Percentiles rank a stretch among this genome's conserved stretches.
Conservation (phyloP, 2,888 invertebrate genomes). For the Anthrax anthrax region DNA sequence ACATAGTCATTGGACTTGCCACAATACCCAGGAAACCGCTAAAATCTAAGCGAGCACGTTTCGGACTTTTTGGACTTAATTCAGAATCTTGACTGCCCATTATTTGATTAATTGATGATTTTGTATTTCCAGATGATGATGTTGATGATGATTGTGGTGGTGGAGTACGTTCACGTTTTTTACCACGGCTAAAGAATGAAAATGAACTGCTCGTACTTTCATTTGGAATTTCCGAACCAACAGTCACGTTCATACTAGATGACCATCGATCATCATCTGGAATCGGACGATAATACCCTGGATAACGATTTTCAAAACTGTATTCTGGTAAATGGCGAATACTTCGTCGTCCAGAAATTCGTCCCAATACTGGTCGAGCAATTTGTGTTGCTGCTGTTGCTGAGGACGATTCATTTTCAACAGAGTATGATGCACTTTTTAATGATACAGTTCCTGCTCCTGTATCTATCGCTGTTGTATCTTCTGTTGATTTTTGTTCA, state of each 20-base stretch:
- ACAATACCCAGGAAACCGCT: conserved; percentile 22
- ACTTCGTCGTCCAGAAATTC: conserved; percentile 27
- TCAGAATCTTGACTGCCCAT: conserved; percentile 13
- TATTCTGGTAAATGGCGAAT: conserved; percentile 21
- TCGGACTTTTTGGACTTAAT: conserved; percentile 23
- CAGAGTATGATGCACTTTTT: not conserved
- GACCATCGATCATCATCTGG: conserved; percentile 27
- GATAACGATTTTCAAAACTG: conserved; percentile 21
- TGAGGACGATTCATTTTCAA: not conserved
- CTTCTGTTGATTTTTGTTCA: not conserved
- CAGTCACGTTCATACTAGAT: conserved; percentile 31
- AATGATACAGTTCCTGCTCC: not conserved
- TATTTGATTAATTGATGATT: conserved; percentile 4
- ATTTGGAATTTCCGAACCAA: conserved; percentile 26
- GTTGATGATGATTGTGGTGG: conserved; percentile 9
- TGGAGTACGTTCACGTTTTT: conserved; percentile 28
- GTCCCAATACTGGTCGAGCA: conserved; percentile 11
- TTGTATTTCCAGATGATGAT: not conserved
- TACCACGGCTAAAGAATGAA: conserved; percentile 27
- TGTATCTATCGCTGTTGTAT: not conserved
- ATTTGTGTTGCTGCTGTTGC: not conserved
- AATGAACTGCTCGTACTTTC: conserved; percentile 23
- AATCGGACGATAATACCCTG: conserved; percentile 24
- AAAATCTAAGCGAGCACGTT: conserved; percentile 26
- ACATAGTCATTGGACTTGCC: conserved; percentile 26